A percentile compares a stretch with the other conserved stretches of the same genome.
Conservation (phyloP, 2,888 invertebrate species). For the Cataglyphis livida region DNA sequence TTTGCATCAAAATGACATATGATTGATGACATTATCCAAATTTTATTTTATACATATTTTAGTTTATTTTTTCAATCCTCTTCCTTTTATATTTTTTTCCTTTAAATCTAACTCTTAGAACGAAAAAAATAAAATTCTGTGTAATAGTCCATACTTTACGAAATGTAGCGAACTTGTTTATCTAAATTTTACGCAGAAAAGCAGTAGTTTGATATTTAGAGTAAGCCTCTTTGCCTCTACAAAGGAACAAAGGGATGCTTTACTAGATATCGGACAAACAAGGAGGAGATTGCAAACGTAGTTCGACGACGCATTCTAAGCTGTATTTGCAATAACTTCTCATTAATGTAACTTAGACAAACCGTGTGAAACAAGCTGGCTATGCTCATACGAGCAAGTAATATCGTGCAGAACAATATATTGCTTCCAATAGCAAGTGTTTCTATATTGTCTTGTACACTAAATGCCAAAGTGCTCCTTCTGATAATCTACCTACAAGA, state of each 20-base stretch:
- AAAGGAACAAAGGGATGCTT: conserved; percentile 11
- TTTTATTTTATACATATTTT: background rate
- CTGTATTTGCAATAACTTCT: conserved; percentile 37
- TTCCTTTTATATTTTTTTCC: background rate
- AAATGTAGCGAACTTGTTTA: background rate
- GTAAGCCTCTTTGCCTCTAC: conserved; percentile 36
- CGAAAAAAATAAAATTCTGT: conserved; percentile 1
- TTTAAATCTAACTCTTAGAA: background rate
- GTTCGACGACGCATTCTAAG: conserved; percentile 10
- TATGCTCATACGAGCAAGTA: background rate
- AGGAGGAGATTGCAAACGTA: conserved; percentile 5
- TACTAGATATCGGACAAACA: background rate
- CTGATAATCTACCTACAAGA: background rate
- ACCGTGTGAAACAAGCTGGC: background rate
- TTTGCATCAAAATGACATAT: background rate
- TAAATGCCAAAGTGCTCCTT: background rate
- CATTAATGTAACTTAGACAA: conserved; percentile 29
- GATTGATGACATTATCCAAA: background rate
- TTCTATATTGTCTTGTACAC: conserved; percentile 2
- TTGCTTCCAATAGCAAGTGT: background rate
- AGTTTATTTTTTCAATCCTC: background rate
- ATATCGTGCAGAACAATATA: conserved; percentile 6
- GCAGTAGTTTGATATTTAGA: background rate
- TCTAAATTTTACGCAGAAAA: background rate
- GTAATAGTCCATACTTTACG: background rate